Evolutionary conservation across 1,140 invertebrate species (phyloP), one percentile per base, ranked within the genome.

Genomic region (Ceratitis capitata): DNA sequence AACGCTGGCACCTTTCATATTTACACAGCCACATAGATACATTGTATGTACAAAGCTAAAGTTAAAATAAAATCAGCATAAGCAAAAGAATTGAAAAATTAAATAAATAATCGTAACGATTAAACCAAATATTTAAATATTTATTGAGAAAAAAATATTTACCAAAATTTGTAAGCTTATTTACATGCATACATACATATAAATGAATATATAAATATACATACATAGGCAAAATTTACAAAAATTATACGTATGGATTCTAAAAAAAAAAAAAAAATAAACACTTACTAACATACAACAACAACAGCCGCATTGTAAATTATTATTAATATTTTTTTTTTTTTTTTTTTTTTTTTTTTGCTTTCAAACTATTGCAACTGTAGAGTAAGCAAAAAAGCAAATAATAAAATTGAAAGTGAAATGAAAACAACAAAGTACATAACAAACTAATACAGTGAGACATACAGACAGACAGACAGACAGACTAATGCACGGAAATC

Each of bases 131-230:
- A 78, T 45, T 45, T 45, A 78, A 78, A 74, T 74, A 78, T 78
- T 78, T 78, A 78, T 78, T 32, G 35, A 78, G 69, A 42, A 78
- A 61, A 19, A 78, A 78, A 45, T 78, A 78, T 78, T 78, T 78
- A 78, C 69, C 69, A 78, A 69, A 53, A 78, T 78, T 78, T 78
- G 69, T 78, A 78, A 78, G 69, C 69, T 78, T 78, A 78, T 78
- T 78, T 78, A 78, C 69, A 78, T 45, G 39, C n/a, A n/a, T n/a
- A n/a, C n/a, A n/a, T n/a, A n/a, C n/a, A 10, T 19, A 56, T n/a
- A 78, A 45, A 42, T 9, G 45, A 45, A 78, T 78, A 78, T 69
- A 69, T 78, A 78, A 26, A 69, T 39, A 39, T 69, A 69, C 35
- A 69, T 78, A 45, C 39, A 78, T 78, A 78, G 69, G 69, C 69